phyloP scores from a whole-genome alignment of 2,888 invertebrate species.

The Ernsta delagoae region DNA sequence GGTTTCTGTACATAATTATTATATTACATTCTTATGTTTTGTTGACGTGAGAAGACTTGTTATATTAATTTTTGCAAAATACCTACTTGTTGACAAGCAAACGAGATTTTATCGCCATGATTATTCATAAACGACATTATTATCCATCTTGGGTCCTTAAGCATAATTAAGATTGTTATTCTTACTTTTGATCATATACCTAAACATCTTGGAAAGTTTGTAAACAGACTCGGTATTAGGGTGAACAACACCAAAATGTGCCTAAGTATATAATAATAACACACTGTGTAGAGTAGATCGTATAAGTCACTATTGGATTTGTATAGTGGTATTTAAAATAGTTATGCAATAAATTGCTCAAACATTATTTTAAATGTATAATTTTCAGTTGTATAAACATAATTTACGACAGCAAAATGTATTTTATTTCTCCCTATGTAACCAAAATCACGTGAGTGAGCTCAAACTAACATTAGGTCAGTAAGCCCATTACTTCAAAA shows the following conservation, averaged over 20 bases:
- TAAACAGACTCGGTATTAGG: slow-evolving; percentile 14
- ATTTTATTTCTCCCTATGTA: too few relatives aligned
- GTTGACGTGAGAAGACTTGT: neutral
- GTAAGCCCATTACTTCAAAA: too few relatives aligned
- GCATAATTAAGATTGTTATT: too few relatives aligned
- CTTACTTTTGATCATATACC: too few relatives aligned
- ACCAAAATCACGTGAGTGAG: too few relatives aligned
- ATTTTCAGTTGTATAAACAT: slow-evolving; percentile 35
- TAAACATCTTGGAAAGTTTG: neutral
- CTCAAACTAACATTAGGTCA: too few relatives aligned
- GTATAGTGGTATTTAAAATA: slow-evolving; percentile 24
- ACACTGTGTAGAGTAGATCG: slow-evolving; percentile 7
- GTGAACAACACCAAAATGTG: slow-evolving; percentile 20
- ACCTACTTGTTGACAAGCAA: too few relatives aligned
- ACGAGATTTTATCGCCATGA: too few relatives aligned
- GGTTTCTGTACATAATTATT: slow-evolving; percentile 25
- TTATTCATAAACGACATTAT: too few relatives aligned
- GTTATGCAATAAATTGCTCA: slow-evolving; percentile 33
- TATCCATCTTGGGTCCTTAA: too few relatives aligned
- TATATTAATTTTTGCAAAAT: too few relatives aligned
- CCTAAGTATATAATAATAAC: slow-evolving; percentile 6
- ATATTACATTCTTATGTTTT: slow-evolving; percentile 10
- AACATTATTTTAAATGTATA: slow-evolving; percentile 30
- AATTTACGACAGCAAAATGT: slow-evolving; percentile 2
- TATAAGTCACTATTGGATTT: slow-evolving; percentile 3